Conservation (phyloP, 2,113 vertebrate species). For the Canis aureus region DNA sequence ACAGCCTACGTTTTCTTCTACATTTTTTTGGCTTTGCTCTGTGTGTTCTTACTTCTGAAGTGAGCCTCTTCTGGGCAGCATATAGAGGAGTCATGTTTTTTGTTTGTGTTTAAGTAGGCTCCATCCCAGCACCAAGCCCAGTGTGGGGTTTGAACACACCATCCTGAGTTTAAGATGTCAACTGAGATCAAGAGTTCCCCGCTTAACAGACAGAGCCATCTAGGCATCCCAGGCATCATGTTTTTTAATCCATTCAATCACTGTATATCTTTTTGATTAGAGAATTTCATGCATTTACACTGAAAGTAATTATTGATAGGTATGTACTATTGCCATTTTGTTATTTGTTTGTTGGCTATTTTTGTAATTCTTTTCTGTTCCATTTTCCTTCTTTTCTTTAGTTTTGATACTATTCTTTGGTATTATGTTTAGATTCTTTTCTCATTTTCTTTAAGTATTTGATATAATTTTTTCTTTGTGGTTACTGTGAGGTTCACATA, state of each 20-base stretch:
- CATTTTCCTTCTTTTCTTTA: background rate
- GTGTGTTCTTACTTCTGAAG: background rate
- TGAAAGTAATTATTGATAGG: background rate
- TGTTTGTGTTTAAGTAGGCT: background rate
- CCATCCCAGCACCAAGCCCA: background rate
- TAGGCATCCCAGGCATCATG: background rate
- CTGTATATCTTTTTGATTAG: background rate
- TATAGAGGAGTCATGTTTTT: background rate
- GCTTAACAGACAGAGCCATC: background rate
- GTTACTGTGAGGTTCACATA: background rate
- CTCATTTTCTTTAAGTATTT: background rate
- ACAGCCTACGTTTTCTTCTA: background rate
- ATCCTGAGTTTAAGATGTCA: background rate
- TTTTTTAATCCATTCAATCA: background rate
- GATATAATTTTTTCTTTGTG: background rate
- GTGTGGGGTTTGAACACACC: background rate
- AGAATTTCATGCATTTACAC: background rate
- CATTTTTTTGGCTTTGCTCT: background rate
- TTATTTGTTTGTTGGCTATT: background rate
- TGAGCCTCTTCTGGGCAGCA: background rate
- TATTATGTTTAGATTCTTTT: background rate
- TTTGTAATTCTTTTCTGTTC: background rate
- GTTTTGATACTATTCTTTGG: background rate
- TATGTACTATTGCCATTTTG: background rate
- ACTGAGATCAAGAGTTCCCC: background rate